These are phyloP conservation scores for Antrozous pallidus DNA, from an alignment of 2,797 vertebrate species.

Conservation along the genomic window DNA sequence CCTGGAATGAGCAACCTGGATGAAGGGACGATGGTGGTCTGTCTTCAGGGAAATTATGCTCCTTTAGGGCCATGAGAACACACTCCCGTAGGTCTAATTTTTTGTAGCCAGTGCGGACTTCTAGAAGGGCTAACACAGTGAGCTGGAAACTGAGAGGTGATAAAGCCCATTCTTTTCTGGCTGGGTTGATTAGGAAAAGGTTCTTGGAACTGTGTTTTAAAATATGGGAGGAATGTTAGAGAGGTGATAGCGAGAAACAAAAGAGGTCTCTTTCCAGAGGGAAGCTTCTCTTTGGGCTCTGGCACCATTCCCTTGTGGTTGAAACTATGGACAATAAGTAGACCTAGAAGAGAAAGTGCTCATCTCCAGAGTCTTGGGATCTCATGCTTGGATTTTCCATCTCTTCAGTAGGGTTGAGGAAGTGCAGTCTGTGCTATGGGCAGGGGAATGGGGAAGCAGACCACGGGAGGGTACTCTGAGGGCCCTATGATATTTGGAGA, in stretches of 20 bases:
- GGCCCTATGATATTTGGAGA: background rate
- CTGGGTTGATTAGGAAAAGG: background rate
- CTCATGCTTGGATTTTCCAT: background rate
- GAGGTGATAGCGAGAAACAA: background rate
- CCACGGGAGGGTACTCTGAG: background rate
- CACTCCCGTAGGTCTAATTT: background rate
- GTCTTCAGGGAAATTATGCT: background rate
- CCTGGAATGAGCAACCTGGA: background rate
- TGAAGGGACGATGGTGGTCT: background rate
- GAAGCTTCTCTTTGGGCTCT: background rate
- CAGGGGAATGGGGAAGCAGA: background rate
- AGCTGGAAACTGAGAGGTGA: background rate
- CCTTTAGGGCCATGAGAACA: background rate
- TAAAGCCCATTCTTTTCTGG: background rate
- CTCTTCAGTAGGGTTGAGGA: background rate
- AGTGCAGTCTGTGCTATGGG: background rate
- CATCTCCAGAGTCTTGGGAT: background rate
- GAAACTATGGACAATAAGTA: background rate
- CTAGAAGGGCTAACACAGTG: background rate
- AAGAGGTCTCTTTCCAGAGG: background rate
- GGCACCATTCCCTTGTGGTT: background rate
- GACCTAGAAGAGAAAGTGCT: background rate
- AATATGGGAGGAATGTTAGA: slow-evolving; percentile 4
- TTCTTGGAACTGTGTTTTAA: background rate
- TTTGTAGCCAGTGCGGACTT: background rate